phyloP scores from a whole-genome alignment of 2,888 invertebrate genomes.

The Ichneumoninae sp. region DNA sequence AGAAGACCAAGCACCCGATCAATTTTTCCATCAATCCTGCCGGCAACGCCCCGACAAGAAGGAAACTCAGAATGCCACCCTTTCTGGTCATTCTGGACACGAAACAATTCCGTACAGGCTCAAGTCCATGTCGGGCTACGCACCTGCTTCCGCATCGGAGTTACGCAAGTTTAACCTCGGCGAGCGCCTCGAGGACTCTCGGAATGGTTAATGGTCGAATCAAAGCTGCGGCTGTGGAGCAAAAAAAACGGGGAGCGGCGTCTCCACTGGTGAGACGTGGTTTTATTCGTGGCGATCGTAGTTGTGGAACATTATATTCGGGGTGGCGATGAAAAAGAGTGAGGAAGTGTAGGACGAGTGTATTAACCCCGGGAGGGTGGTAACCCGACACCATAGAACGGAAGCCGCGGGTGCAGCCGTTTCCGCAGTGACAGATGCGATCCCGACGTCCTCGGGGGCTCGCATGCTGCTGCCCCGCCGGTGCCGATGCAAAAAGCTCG shows the following conservation, averaged over 20 bases:
- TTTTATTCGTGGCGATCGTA: conserved; percentile 11
- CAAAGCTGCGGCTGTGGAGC: conserved; percentile 25
- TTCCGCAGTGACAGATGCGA: conserved; percentile 83
- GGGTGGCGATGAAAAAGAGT: conserved; percentile 51
- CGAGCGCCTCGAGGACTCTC: conserved; percentile 26
- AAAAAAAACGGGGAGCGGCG: not conserved
- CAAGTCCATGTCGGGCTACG: conserved; percentile 35
- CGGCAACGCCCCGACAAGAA: no score
- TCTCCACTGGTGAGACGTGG: not conserved
- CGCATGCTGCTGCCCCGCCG: conserved; percentile 73
- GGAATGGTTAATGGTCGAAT: conserved; percentile 53
- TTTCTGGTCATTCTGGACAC: not conserved
- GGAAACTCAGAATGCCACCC: not conserved
- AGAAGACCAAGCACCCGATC: no score
- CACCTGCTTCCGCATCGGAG: conserved; percentile 67
- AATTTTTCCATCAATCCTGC: no score
- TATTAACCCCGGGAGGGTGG: conserved; percentile 74
- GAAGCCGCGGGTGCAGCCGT: conserved; percentile 77
- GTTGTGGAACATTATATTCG: conserved; percentile 43
- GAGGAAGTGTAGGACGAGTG: conserved; percentile 65
- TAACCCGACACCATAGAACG: conserved; percentile 74
- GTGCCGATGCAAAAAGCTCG: conserved; percentile 56
- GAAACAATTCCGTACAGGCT: not conserved
- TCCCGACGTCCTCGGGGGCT: conserved; percentile 66
- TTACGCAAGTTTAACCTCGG: conserved; percentile 50